These are phyloP conservation scores for Aurelia sp. DNA, from an alignment of 30 jellyfish, hydroid and myxozoan genomes.

Conservation along the genomic window DNA sequence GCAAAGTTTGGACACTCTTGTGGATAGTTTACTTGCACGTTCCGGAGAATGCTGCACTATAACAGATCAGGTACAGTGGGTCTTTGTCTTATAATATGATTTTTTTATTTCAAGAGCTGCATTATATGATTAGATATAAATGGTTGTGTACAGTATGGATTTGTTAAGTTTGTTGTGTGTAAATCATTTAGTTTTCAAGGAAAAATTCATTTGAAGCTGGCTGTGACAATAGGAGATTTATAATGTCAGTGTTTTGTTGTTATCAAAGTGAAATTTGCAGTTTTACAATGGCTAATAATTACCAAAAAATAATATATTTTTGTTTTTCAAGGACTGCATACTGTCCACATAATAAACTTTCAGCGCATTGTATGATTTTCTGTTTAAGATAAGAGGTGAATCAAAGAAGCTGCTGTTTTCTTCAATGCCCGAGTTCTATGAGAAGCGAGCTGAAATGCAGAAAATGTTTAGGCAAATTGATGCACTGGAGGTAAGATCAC, in stretches of 20 bases:
- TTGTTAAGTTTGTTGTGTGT: neutral
- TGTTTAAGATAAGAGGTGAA: conserved; percentile 65
- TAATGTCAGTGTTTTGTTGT: too few species aligned
- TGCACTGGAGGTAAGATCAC: conserved; percentile 56
- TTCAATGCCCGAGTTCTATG: conserved; percentile 61
- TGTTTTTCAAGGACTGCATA: too few species aligned
- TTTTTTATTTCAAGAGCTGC: too few species aligned
- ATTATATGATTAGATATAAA: too few species aligned
- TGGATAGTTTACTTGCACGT: conserved; percentile 61
- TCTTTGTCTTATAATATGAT: too few species aligned
- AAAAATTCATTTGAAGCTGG: too few species aligned
- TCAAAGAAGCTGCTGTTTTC: conserved; percentile 63
- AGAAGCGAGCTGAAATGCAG: conserved; percentile 44
- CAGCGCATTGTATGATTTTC: neutral
- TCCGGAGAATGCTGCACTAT: conserved; percentile 74
- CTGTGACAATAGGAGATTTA: too few species aligned
- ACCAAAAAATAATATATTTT: too few species aligned
- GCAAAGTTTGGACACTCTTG: conserved; percentile 38
- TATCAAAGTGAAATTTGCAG: too few species aligned
- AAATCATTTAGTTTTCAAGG: neutral
- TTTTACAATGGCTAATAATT: too few species aligned
- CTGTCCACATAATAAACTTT: too few species aligned
- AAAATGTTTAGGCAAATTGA: conserved; percentile 58
- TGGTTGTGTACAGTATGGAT: too few species aligned
- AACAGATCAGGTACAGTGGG: conserved; percentile 42